Percentiles rank a stretch among this genome's conserved stretches.
Evolutionary conservation across 2,113 vertebrate genomes (phyloP).

Genomic region (Pterocles gutturalis): DNA sequence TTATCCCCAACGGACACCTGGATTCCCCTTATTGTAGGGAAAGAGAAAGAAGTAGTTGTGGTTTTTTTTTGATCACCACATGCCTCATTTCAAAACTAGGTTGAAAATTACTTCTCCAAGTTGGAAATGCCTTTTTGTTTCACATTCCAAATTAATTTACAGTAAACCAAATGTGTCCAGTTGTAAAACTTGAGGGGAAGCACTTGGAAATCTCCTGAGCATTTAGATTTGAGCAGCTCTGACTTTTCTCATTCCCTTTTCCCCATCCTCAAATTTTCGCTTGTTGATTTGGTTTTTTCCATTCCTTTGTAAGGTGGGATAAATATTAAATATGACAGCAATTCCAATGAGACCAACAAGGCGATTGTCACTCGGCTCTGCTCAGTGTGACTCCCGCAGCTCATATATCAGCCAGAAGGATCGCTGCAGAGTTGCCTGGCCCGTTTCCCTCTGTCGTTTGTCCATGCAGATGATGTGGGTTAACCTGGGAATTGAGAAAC

Average conservation of each 20-base stretch:
- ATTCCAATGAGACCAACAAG: background rate
- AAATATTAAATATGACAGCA: constrained; percentile 20
- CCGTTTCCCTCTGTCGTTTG: background rate
- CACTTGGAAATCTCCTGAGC: constrained; percentile 5
- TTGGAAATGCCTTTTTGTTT: constrained; percentile 1
- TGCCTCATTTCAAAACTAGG: constrained; percentile 7
- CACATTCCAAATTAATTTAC: background rate
- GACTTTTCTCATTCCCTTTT: background rate
- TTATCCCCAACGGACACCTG: background rate
- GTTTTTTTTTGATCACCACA: background rate
- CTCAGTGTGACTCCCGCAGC: background rate
- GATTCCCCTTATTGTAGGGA: background rate
- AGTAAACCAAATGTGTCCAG: background rate
- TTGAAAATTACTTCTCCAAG: constrained; percentile 8
- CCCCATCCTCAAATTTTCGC: background rate
- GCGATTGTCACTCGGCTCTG: background rate
- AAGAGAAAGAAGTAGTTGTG: background rate
- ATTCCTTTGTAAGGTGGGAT: background rate
- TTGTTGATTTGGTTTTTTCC: background rate
- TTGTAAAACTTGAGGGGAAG: background rate
- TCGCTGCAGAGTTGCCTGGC: background rate
- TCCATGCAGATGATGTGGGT: background rate
- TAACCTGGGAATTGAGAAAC: background rate
- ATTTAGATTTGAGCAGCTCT: background rate
- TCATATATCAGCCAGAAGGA: background rate